Percentiles rank a stretch among this genome's conserved stretches.
phyloP scores from a whole-genome alignment of 2,113 vertebrate genomes.

The Dendropsophus ebraccatus region DNA sequence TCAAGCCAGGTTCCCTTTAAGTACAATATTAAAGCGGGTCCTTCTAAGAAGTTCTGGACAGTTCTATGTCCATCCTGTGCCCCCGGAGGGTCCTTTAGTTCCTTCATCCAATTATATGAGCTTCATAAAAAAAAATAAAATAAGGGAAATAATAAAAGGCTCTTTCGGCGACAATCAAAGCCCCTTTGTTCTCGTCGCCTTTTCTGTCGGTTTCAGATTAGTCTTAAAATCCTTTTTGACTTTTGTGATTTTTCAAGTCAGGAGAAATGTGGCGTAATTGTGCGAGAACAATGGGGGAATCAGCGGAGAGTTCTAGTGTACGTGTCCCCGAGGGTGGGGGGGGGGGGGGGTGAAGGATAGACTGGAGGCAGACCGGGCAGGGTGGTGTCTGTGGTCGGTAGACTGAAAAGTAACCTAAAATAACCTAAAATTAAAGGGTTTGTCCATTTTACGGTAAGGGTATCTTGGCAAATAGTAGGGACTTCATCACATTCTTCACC shows the following conservation, averaged over 20 bases:
- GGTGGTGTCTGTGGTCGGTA: background rate
- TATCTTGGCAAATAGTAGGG: too few species aligned
- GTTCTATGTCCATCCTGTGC: background rate
- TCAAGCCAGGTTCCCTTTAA: background rate
- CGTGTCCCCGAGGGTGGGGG: background rate
- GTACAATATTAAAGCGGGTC: background rate
- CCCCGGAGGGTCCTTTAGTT: background rate
- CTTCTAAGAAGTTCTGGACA: background rate
- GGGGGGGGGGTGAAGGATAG: background rate
- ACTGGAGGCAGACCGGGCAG: background rate
- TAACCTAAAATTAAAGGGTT: background rate
- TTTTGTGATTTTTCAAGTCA: slow-evolving; percentile 41
- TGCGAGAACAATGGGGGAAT: slow-evolving; percentile 6
- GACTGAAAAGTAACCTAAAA: background rate
- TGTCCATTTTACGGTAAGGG: background rate
- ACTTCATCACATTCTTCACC: too few species aligned
- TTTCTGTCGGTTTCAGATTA: slow-evolving; percentile 29
- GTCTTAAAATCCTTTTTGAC: slow-evolving; percentile 42
- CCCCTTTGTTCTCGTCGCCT: slow-evolving; percentile 15
- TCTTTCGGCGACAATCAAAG: slow-evolving; percentile 42
- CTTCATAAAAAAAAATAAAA: background rate
- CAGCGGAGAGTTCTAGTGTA: background rate
- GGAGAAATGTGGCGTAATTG: slow-evolving; percentile 2
- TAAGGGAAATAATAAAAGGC: background rate
- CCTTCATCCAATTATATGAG: slow-evolving; percentile 19